Evolutionary conservation across 2,888 invertebrate genomes (phyloP), one percentile per base, ranked within the genome.

Genomic region (Nineta flava): DNA sequence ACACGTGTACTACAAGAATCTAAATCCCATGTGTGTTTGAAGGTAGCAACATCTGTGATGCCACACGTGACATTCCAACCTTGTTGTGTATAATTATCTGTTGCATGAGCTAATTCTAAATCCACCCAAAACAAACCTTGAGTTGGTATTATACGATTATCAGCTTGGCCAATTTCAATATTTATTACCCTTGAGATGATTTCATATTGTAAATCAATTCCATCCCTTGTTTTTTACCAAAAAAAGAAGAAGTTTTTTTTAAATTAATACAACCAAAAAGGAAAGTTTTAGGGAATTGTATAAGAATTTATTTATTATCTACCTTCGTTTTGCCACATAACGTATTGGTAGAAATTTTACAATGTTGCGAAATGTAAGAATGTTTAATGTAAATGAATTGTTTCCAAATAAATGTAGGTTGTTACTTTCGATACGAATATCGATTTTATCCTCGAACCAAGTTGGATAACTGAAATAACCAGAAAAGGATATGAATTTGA

Each of bases 191-290:
- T 63, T 1, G 83, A 82, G 50, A 78, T 73, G 48, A 81, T 68
- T 57, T 73, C 72, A 64, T 79, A 81, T 61, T 81, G 78, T 58
- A 79, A 66, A 60, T 81, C 80, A n/a, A 73, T 73, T 1, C 79
- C 79, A 57, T 75, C 76, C 61, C 81, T 82, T 61, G 5, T n/a
- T n/a, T n/a, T n/a, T n/a, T n/a, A n/a, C n/a, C n/a, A n/a, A n/a
- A n/a, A n/a, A 59, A 62, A 21, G 51, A 49, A 38, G 9, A 38
- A 15, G 9, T 38, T 7, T 13, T 12, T 7, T 38, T 38, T 38
- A 15, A n/a, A 38, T 35, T 13, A 19, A 19, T 19, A 19, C 19
- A 19, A 19, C 3, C 26, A 26, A 26, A 26, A 26, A 26, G 26
- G 7, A 26, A 2, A 15, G 15, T 38, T 38, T 38, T 38, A 38